Evolutionary conservation across 2,113 vertebrate species (phyloP).

Genomic region (Cyanocitta stelleri): DNA sequence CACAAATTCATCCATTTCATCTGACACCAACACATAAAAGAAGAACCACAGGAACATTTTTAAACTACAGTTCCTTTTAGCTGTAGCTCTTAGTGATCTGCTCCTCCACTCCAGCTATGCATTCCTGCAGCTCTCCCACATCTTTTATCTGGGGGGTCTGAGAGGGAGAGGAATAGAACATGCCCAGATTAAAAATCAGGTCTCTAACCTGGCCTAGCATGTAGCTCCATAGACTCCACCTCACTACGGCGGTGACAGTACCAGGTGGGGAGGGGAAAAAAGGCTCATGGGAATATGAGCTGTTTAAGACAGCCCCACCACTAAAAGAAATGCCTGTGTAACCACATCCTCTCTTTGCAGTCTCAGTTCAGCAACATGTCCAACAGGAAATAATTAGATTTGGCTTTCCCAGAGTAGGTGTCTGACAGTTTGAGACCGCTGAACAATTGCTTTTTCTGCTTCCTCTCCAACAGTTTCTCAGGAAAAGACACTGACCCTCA

Average conservation of each 20-base stretch:
- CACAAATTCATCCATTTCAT: not conserved
- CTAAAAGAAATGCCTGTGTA: not conserved
- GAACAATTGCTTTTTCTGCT: constrained; percentile 35
- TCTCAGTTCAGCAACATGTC: constrained; percentile 14
- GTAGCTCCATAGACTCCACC: not conserved
- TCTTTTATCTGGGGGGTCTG: not conserved
- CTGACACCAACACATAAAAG: not conserved
- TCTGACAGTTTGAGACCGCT: not conserved
- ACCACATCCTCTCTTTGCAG: constrained; percentile 57
- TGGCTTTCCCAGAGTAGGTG: constrained; percentile 40
- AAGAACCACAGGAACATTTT: not conserved
- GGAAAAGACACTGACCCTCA: not conserved
- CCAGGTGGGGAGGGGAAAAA: not conserved
- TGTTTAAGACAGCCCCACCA: not conserved
- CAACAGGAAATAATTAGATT: constrained; percentile 57
- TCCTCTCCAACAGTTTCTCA: constrained; percentile 42
- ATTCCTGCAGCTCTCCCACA: not conserved
- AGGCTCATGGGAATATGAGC: not conserved
- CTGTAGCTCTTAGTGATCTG: not conserved
- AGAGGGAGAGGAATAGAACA: not conserved
- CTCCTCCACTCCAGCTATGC: not conserved
- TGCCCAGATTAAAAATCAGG: not conserved
- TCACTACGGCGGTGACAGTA: not conserved
- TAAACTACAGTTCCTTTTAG: not conserved
- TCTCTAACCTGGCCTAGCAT: not conserved